phyloP scores from a whole-genome alignment of 2,113 vertebrate genomes.

The Aldabrachelys gigantea region DNA sequence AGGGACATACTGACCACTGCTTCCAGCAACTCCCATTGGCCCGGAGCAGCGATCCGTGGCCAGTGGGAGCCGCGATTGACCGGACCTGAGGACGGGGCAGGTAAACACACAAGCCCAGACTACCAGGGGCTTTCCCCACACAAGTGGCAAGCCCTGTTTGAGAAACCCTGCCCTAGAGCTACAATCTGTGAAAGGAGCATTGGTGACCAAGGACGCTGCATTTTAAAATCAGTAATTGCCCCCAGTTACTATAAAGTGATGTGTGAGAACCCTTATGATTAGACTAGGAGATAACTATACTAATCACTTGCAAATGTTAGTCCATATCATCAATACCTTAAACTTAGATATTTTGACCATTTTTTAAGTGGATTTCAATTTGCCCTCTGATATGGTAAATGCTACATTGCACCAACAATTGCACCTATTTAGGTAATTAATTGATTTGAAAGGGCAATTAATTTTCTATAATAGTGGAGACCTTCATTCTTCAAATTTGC shows the following conservation, averaged over 20 bases:
- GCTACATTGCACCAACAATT: not conserved
- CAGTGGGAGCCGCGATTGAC: too few species aligned
- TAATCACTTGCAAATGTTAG: not conserved
- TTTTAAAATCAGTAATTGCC: not conserved
- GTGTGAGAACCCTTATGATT: not conserved
- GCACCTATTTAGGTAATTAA: not conserved
- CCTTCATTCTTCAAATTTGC: not conserved
- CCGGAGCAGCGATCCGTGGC: too few species aligned
- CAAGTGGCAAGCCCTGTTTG: too few species aligned
- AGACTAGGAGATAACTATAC: not conserved
- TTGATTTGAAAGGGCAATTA: not conserved
- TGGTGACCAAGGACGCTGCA: too few species aligned
- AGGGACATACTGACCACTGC: too few species aligned
- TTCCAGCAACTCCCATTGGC: too few species aligned
- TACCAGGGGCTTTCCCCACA: too few species aligned
- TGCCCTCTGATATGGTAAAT: not conserved
- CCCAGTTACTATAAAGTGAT: not conserved
- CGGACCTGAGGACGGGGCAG: too few species aligned
- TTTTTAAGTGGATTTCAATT: not conserved
- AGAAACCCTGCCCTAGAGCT: too few species aligned
- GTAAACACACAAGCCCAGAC: too few species aligned
- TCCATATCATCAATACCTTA: not conserved
- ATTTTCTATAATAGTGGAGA: not conserved
- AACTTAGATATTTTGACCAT: not conserved
- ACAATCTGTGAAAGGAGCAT: too few species aligned